Evolutionary conservation across 2,797 vertebrate species (phyloP), one percentile per base, ranked within the genome.

Genomic region (Paedocypris micromegethes): DNA sequence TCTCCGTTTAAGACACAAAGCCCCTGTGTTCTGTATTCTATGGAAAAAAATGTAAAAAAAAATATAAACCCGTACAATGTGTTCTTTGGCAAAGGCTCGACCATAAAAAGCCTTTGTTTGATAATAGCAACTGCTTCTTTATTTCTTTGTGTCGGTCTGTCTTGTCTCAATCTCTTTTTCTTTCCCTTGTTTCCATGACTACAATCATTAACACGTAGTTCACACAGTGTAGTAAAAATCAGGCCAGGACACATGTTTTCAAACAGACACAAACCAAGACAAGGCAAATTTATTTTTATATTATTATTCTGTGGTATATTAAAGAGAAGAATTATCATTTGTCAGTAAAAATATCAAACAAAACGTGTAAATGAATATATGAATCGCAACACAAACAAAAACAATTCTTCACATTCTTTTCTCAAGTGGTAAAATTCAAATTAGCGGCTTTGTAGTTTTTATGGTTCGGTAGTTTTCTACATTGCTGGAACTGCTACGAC

Each of bases 161-260:
- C 64, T 39, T 44, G 45, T 54, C 43, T 58, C 48, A 61, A 66
- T 71, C 58, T 71, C 37, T 62, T 9, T 3, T 72, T 81, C 69
- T 74, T 64, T 63, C 50, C 65, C 70, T 59, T 70, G 89, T 90
- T 90, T 83, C 88, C 84, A 90, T 89, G 86, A 82, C 75, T 82
- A 89, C 88, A 83, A 86, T 86, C 86, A 86, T 86, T 87, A 87
- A 89, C 86, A 89, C 88, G 82, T 80, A 81, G 79, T 83, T 84
- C 64, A 65, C 66, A 76, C 64, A 66, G 72, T 52, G 64, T 58
- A 68, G 68, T 71, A 72, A 70, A 77, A 9, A 7, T 54, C 58
- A 43, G 46, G 58, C 55, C 53, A 53, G 9, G 52, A 50, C 8
- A 38, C 46, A 52, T 48, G 39, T 50, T 54, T 23, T 23, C 54